phyloP scores from a whole-genome alignment of 2,888 invertebrate species.

The Cylloceria caligata region DNA sequence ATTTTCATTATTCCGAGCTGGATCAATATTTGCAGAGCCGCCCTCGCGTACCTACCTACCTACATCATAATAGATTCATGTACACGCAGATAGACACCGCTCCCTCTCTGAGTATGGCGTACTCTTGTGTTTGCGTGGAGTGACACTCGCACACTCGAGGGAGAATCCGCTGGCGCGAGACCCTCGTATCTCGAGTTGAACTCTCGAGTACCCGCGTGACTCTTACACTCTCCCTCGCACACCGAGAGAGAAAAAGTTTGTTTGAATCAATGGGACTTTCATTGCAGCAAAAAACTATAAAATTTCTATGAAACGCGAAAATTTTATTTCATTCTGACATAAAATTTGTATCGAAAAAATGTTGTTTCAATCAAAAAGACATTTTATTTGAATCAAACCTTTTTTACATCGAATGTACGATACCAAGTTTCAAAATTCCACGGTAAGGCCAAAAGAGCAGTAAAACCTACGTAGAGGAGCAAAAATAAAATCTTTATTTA shows the following conservation, averaged over 20 bases:
- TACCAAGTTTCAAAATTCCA: no score
- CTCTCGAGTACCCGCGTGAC: conserved; percentile 1
- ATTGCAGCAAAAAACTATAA: not conserved
- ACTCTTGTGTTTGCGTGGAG: not conserved
- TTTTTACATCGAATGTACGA: no score
- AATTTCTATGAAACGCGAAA: not conserved
- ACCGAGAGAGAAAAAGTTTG: not conserved
- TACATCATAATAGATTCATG: conserved; percentile 55
- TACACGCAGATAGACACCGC: conserved; percentile 36
- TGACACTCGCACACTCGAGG: conserved; percentile 31
- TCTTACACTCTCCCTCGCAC: not conserved
- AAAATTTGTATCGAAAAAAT: no score
- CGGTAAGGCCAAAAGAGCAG: no score
- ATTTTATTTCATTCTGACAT: not conserved
- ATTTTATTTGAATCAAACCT: not conserved
- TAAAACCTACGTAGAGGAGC: no score
- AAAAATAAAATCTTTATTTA: no score
- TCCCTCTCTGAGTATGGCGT: not conserved
- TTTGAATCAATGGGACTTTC: conserved; percentile 4
- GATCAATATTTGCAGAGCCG: conserved; percentile 60
- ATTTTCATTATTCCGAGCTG: conserved; percentile 59
- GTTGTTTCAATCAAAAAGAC: no score
- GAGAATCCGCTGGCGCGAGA: not conserved
- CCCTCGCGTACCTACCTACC: conserved; percentile 36
- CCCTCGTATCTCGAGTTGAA: conserved; percentile 13